Conservation (phyloP, 2,113 vertebrate genomes). For the Hiodon alosoides region DNA sequence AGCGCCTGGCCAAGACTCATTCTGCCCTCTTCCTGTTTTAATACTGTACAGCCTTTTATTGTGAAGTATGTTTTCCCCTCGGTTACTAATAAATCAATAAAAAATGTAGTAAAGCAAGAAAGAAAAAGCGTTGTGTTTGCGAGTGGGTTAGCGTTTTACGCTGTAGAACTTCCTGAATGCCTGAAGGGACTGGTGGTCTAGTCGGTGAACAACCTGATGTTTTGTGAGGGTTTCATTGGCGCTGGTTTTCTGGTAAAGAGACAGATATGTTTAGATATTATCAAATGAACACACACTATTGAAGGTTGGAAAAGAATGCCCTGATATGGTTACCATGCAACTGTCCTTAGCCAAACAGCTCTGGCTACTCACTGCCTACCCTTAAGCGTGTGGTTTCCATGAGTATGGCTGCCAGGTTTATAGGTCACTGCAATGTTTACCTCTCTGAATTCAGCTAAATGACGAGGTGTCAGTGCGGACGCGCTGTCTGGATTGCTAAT, state of each 20-base stretch:
- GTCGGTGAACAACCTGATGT: too few species aligned
- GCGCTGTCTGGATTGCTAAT: conserved; percentile 8
- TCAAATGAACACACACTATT: not conserved
- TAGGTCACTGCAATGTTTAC: conserved; percentile 28
- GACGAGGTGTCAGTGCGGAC: not conserved
- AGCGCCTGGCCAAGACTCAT: too few species aligned
- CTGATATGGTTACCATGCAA: not conserved
- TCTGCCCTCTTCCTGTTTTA: too few species aligned
- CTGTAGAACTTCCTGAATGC: too few species aligned
- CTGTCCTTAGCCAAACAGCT: conserved; percentile 6
- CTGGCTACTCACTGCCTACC: conserved; percentile 8
- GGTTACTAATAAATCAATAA: too few species aligned
- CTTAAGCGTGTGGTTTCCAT: conserved; percentile 38
- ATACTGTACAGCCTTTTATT: too few species aligned
- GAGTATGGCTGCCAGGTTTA: conserved; percentile 31
- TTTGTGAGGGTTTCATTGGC: too few species aligned
- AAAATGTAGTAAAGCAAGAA: too few species aligned
- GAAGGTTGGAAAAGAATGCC: not conserved
- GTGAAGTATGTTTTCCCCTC: too few species aligned
- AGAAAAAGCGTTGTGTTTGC: too few species aligned
- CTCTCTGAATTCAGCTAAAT: not conserved
- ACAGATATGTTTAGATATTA: not conserved
- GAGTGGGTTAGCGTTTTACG: too few species aligned
- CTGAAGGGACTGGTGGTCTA: too few species aligned
- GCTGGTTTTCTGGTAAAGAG: not conserved